Percentiles rank a stretch among this genome's conserved stretches.
phyloP scores from a whole-genome alignment of 2,888 invertebrate species.

The Nemoura dubitans region DNA sequence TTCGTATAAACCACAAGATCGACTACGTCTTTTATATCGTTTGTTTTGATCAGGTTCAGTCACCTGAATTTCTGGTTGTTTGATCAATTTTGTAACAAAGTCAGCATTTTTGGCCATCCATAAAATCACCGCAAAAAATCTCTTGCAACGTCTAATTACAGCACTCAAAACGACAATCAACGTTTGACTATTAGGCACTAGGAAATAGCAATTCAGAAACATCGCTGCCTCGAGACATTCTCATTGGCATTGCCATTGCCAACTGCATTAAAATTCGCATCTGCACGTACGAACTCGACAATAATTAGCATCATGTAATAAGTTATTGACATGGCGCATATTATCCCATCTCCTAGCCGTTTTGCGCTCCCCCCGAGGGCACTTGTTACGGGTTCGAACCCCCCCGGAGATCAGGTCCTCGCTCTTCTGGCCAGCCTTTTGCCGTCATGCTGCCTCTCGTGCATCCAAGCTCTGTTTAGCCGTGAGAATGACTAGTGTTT shows the following conservation, averaged over 20 bases:
- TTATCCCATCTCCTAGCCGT: background rate
- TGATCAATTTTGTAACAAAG: no score
- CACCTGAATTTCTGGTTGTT: no score
- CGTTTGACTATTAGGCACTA: no score
- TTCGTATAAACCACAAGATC: no score
- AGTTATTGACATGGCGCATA: background rate
- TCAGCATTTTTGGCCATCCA: no score
- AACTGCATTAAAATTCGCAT: background rate
- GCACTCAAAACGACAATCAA: background rate
- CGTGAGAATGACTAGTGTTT: no score
- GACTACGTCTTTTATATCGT: no score
- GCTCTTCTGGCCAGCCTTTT: no score
- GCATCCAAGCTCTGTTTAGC: no score
- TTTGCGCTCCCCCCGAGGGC: background rate
- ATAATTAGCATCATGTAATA: background rate
- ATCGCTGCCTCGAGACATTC: background rate
- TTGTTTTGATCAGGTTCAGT: no score
- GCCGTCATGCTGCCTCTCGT: no score
- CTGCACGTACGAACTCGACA: background rate
- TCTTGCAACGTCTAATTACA: background rate
- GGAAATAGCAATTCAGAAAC: background rate
- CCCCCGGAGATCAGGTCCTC: background rate
- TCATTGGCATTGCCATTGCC: background rate
- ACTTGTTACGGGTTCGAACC: background rate
- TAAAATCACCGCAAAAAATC: background rate